Base-by-base conservation (phyloP, 2,888 invertebrate genomes). In the Drosophila atroscutellata region DNA sequence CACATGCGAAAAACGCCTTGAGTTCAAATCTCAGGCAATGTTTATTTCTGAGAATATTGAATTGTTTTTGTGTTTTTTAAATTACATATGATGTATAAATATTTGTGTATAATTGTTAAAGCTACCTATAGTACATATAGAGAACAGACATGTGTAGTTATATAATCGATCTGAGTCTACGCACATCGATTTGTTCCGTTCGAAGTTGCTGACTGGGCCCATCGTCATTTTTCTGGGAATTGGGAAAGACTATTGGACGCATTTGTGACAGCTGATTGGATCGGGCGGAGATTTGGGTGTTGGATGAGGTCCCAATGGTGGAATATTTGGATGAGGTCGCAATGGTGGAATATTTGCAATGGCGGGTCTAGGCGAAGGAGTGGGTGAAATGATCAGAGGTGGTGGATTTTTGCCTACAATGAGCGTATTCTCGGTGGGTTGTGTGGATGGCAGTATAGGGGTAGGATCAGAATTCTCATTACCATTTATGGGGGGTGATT, bases 211-310 rank as follows among this genome's bases (percentile, higher is more conserved):
- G 59, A 32, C 28, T 50, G n/a, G 68, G 70, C 9, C 15, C 30
- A 0, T 77, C 62, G 2, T 74, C 32, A 45, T 79, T 82, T 30
- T 58, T 57, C 6, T 54, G 30, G 9, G 88, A 75, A 20, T 49
- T 80, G 24, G 87, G 89, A 36, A 77, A 87, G 32, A 90, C 63
- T 18, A 90, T 75, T 37, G 57, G 24, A 8, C 77, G 74, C 9
- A 62, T 24, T 9, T 52, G 63, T 7, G 77, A 73, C 2, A 13
- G 3, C 18, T 85, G 66, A 18, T 49, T 47, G 20, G 74, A 66
- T 26, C 58, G 63, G 54, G 3, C 6, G 47, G n/a, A 18, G 42
- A 55, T 3, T 51, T 49, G 15, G 55, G 15, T 20, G 32, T 2
- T 51, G 57, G 26, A 32, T 51, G 62, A 20, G 72, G 83, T 24